phyloP scores from a whole-genome alignment of 23 tunicate genomes.

The Clavelina lepadiformis region DNA sequence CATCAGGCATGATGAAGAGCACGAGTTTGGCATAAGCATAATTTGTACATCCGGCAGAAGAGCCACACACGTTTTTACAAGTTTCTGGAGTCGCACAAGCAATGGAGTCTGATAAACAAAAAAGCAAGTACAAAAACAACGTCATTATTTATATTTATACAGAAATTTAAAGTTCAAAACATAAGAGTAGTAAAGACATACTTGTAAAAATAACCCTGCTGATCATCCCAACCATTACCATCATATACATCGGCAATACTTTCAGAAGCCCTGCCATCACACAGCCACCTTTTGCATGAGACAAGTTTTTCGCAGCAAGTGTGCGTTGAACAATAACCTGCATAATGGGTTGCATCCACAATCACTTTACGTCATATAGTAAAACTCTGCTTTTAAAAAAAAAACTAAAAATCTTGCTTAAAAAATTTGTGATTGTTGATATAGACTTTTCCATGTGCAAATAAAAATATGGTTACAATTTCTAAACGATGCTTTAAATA shows the following conservation, averaged over 20 bases:
- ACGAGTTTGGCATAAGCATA: constrained; percentile 82
- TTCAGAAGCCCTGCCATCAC: constrained; percentile 84
- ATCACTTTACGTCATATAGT: too few relatives aligned
- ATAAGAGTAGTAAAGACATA: constrained; percentile 3
- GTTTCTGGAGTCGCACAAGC: constrained; percentile 61
- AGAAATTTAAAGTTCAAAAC: not conserved
- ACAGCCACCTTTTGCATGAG: constrained; percentile 94
- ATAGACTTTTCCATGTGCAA: too few relatives aligned
- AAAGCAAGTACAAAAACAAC: too few relatives aligned
- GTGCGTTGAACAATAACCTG: constrained; percentile 98
- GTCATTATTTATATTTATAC: too few relatives aligned
- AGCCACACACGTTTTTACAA: constrained; percentile 45
- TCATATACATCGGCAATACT: constrained; percentile 90
- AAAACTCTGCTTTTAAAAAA: too few relatives aligned
- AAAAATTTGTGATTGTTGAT: too few relatives aligned
- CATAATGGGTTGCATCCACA: too few relatives aligned
- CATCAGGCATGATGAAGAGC: constrained; percentile 66
- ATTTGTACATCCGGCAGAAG: constrained; percentile 56
- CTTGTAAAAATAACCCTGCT: constrained; percentile 73
- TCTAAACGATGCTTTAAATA: too few relatives aligned
- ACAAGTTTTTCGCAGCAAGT: constrained; percentile 76
- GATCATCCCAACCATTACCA: constrained; percentile 98
- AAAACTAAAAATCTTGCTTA: too few relatives aligned
- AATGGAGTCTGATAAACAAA: constrained; percentile 39
- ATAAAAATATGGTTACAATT: too few relatives aligned